A percentile compares a stretch with the other conserved stretches of the same genome.
Conservation (phyloP, 2,888 invertebrate species). For the Lottia scabra region DNA sequence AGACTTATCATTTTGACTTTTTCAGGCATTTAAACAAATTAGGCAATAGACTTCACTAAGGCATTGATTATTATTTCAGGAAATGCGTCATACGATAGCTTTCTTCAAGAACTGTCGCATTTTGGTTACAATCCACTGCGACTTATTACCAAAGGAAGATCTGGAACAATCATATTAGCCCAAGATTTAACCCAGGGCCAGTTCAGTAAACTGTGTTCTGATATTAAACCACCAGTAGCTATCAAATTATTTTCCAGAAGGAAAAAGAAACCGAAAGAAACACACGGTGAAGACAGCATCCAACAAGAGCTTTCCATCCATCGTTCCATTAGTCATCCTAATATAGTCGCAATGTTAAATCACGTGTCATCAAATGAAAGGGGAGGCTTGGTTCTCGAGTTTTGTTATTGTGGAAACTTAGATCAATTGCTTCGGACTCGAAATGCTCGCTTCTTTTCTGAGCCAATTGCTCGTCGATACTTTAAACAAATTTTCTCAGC, state of each 20-base stretch:
- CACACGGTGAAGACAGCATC: conserved; percentile 36
- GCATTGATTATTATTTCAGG: conserved; percentile 31
- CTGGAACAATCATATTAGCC: conserved; percentile 53
- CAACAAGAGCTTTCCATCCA: conserved; percentile 56
- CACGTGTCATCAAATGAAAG: conserved; percentile 49
- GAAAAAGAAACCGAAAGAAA: conserved; percentile 33
- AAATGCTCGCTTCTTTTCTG: conserved; percentile 55
- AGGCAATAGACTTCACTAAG: no score
- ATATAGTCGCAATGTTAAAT: conserved; percentile 50
- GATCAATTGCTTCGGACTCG: conserved; percentile 51
- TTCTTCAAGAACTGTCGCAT: conserved; percentile 51
- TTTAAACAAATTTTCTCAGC: conserved; percentile 54
- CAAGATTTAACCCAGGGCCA: conserved; percentile 46
- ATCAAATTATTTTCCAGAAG: conserved; percentile 55
- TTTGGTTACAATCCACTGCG: conserved; percentile 58
- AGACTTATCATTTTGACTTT: no score
- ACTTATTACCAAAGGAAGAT: conserved; percentile 52
- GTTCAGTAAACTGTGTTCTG: conserved; percentile 36
- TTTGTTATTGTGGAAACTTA: conserved; percentile 58
- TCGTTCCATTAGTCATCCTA: conserved; percentile 49
- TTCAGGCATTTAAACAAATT: no score
- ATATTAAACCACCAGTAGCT: conserved; percentile 48
- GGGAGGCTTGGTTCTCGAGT: conserved; percentile 55
- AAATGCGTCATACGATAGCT: conserved; percentile 53
- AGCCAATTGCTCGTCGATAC: conserved; percentile 54